Conservation (phyloP, 2,888 invertebrate genomes). For the Auanema freiburgensis region DNA sequence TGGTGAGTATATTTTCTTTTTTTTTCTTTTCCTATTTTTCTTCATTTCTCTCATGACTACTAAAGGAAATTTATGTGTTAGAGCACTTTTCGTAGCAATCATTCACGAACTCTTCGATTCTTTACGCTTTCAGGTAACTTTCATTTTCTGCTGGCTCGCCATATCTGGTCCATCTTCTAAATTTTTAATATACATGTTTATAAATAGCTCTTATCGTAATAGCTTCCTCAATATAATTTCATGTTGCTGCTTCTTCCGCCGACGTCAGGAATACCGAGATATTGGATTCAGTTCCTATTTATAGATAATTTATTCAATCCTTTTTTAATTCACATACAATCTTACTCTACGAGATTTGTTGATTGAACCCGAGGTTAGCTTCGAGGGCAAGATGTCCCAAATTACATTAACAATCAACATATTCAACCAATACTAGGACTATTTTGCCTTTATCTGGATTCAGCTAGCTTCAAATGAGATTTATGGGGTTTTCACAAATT, state of each 20-base stretch:
- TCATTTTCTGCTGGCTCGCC: constrained; percentile 83
- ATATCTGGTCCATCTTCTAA: constrained; percentile 94
- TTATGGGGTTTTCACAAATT: too few species aligned
- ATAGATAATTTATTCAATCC: not conserved
- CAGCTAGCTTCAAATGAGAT: too few species aligned
- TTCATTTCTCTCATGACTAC: not conserved
- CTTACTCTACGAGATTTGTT: too few species aligned
- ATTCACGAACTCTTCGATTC: not conserved
- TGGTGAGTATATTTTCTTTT: constrained; percentile 25
- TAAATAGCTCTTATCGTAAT: constrained; percentile 82
- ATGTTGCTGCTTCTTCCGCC: constrained; percentile 24
- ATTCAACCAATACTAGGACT: too few species aligned
- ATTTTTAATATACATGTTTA: constrained; percentile 82
- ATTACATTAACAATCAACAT: too few species aligned
- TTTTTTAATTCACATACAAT: too few species aligned
- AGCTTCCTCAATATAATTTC: constrained; percentile 24
- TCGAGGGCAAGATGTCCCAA: too few species aligned
- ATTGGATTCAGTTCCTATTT: constrained; percentile 41
- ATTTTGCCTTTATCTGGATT: too few species aligned
- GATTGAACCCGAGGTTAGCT: too few species aligned
- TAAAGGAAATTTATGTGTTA: not conserved
- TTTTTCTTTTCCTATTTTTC: not conserved
- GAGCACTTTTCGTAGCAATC: not conserved
- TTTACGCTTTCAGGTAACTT: constrained; percentile 36
- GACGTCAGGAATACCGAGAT: constrained; percentile 43